Conservation (phyloP, 2,888 invertebrate genomes). For the Nineta flava region DNA sequence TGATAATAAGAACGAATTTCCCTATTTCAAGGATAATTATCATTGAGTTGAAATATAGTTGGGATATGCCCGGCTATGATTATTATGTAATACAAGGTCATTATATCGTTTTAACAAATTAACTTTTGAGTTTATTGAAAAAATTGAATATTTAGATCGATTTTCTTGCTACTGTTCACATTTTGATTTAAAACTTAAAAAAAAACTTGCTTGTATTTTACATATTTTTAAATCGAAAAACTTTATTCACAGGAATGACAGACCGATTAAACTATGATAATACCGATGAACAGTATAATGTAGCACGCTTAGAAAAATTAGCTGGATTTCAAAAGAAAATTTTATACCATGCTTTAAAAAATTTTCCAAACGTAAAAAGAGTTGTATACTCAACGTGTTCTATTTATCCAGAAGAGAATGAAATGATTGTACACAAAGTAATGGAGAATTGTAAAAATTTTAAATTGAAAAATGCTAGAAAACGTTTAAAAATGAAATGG, state of each 20-base stretch:
- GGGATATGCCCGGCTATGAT: too few relatives aligned
- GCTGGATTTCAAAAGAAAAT: constrained; percentile 71
- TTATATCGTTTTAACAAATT: too few relatives aligned
- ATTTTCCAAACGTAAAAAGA: constrained; percentile 67
- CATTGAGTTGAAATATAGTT: too few relatives aligned
- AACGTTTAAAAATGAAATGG: constrained; percentile 48
- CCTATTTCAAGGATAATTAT: too few relatives aligned
- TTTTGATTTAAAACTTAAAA: background rate
- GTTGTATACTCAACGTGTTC: constrained; percentile 97
- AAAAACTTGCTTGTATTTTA: background rate
- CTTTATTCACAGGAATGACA: constrained; percentile 36
- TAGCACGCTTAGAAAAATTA: constrained; percentile 42
- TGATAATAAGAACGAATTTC: too few relatives aligned
- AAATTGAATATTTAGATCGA: too few relatives aligned
- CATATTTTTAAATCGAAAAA: background rate
- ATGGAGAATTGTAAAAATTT: constrained; percentile 40
- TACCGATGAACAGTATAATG: constrained; percentile 30
- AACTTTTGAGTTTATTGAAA: too few relatives aligned
- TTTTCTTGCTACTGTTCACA: too few relatives aligned
- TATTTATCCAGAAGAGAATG: constrained; percentile 78
- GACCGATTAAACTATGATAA: constrained; percentile 28
- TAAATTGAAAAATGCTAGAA: constrained; percentile 43
- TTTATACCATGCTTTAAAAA: constrained; percentile 67
- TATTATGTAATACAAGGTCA: too few relatives aligned
- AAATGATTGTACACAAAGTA: constrained; percentile 67